Base-by-base conservation (phyloP, 2,888 invertebrate species). In the Drosophila diplacantha region DNA sequence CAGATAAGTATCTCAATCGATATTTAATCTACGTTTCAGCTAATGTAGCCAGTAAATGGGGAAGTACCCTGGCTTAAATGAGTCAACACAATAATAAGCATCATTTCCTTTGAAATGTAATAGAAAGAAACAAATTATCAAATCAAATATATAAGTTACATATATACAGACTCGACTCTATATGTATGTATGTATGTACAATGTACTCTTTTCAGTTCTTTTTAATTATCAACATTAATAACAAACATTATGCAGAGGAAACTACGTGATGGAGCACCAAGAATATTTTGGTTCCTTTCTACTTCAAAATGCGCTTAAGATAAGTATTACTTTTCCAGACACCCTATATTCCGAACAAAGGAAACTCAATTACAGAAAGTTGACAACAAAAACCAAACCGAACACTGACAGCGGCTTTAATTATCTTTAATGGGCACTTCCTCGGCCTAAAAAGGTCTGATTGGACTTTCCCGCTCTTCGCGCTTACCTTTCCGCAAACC, bases 401-500 rank as follows among this genome's bases (percentile, higher is more conserved):
- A 14, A 18, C 6, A 35, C 26, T 39, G 20, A 51, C 57, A 58
- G n/a, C 18, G 39, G 47, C 60, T 26, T 44, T 56, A 74, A 81
- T 72, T 72, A 53, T 46, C 38, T 65, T 63, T 46, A 65, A 65
- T 63, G 63, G 32, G 7, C 29, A 46, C 44, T 63, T 65, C 63
- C 63, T 65, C 38, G 32, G 39, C 35, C 9, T 29, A 29, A 22
- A n/a, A 31, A 44, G 44, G 32, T 26, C 51, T 18, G 46, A 71
- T 60, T 69, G 50, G 35, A 32, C 16, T 49, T 69, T 69, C 65
- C 62, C 71, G 43, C 55, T 50, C 52, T 32, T 31, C n/a, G 35
- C 3, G 44, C 58, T 71, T 53, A 84, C 84, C 85, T 84, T 58
- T 74, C 69, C 9, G 72, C 69, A 34, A 69, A 74, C 50, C 65